These are phyloP conservation scores for Paguma larvata DNA, from an alignment of 2,797 vertebrate genomes.

Conservation along the genomic window DNA sequence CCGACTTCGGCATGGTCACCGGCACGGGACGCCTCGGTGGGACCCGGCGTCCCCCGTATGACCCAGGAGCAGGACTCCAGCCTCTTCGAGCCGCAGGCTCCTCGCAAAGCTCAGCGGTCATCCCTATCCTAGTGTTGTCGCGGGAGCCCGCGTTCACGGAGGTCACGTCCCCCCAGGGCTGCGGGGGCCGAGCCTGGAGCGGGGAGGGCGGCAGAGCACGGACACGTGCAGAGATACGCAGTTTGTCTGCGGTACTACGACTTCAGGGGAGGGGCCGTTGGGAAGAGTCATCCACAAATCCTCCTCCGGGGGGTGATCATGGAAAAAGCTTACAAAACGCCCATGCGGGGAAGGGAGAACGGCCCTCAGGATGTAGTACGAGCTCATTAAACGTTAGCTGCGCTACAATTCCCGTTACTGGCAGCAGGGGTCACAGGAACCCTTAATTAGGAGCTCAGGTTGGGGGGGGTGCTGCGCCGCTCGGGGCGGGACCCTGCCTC, in stretches of 20 bases:
- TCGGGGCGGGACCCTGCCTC: background rate
- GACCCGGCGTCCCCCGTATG: background rate
- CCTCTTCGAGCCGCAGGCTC: background rate
- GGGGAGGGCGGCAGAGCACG: background rate
- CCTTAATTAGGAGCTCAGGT: fast-evolving
- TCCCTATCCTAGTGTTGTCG: fast-evolving
- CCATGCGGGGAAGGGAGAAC: fast-evolving
- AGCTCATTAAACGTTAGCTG: background rate
- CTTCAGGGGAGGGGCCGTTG: background rate
- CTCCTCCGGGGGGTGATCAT: background rate
- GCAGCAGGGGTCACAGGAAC: background rate
- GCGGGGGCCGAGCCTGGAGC: fast-evolving
- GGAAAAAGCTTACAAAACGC: background rate
- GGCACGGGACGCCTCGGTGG: fast-evolving
- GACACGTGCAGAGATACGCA: background rate
- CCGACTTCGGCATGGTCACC: fast-evolving
- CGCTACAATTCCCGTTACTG: fast-evolving
- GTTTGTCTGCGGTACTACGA: background rate
- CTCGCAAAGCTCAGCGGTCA: fast-evolving
- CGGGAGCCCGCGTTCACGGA: background rate
- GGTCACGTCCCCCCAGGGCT: too few relatives aligned
- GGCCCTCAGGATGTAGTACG: fast-evolving
- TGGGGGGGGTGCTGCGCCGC: background rate
- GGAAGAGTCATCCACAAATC: background rate
- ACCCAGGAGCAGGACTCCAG: background rate